Percentiles rank a stretch among this genome's conserved stretches.
Evolutionary conservation across 2,797 vertebrate genomes (phyloP).

Genomic region (Enteromius fasciolatus): DNA sequence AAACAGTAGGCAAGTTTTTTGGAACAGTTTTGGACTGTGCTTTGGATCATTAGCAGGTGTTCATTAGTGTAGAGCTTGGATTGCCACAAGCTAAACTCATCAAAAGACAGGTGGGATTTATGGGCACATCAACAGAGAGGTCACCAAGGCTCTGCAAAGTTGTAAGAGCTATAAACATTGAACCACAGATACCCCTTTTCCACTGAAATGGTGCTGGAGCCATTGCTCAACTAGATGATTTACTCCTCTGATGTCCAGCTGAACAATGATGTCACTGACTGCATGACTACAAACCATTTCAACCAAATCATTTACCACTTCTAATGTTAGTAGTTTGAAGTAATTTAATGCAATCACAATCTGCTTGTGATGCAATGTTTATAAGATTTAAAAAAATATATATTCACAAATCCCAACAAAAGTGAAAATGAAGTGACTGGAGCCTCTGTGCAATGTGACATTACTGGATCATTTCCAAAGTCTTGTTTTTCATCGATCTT

Average conservation of each 20-base stretch:
- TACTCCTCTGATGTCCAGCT: not conserved
- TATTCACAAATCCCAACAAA: not conserved
- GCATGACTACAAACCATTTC: no score
- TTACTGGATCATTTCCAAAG: not conserved
- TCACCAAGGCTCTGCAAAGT: slow-evolving; percentile 37
- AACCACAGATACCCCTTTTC: slow-evolving; percentile 27
- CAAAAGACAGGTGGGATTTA: slow-evolving; percentile 62
- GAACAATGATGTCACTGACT: not conserved
- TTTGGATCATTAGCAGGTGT: slow-evolving; percentile 54
- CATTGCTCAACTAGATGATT: not conserved
- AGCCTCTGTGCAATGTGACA: not conserved
- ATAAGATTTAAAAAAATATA: not conserved
- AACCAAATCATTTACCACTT: not conserved
- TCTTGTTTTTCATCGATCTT: not conserved
- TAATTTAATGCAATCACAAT: not conserved
- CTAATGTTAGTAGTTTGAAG: not conserved
- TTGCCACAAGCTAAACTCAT: slow-evolving; percentile 53
- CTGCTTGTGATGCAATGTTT: not conserved
- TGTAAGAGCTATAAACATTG: slow-evolving; percentile 49
- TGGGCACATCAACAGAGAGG: slow-evolving; percentile 51
- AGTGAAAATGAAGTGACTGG: not conserved
- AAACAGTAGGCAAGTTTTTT: slow-evolving; percentile 44
- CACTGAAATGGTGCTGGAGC: not conserved
- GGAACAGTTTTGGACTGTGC: slow-evolving; percentile 39
- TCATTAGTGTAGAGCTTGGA: slow-evolving; percentile 50